Conservation (phyloP, 2,113 vertebrate species). For the Solea senegalensis region DNA sequence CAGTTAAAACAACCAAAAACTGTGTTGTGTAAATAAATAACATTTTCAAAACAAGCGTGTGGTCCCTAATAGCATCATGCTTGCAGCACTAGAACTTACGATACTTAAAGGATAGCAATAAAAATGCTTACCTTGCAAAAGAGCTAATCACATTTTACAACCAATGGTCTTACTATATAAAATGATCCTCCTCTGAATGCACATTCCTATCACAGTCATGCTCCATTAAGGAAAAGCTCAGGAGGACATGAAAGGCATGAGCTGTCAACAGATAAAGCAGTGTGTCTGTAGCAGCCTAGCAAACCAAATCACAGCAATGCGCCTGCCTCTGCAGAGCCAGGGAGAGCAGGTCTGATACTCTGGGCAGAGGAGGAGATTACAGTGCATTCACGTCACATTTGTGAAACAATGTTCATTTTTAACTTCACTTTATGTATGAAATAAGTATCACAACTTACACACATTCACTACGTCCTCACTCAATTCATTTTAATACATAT, state of each 20-base stretch:
- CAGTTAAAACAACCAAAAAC: conserved; percentile 8
- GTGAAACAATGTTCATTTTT: conserved; percentile 21
- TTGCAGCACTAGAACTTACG: conserved; percentile 1
- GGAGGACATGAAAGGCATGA: conserved; percentile 26
- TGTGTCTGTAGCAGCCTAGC: conserved; percentile 49
- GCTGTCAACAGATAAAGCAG: conserved; percentile 51
- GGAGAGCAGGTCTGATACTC: conserved; percentile 44
- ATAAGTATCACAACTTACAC: conserved; percentile 1
- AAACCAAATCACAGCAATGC: conserved; percentile 71
- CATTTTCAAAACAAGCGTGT: background rate
- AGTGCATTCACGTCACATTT: conserved; percentile 30
- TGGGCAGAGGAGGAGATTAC: conserved; percentile 50
- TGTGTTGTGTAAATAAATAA: background rate
- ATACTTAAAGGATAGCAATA: conserved; percentile 26
- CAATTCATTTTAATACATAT: background rate
- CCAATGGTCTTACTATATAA: conserved; percentile 36
- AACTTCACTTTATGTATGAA: background rate
- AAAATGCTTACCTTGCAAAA: conserved; percentile 65
- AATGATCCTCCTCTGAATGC: conserved; percentile 20
- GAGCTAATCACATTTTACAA: conserved; percentile 58
- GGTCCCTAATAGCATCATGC: conserved; percentile 6
- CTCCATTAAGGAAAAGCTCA: conserved; percentile 43
- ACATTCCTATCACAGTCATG: conserved; percentile 42
- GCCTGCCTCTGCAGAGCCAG: conserved; percentile 71
- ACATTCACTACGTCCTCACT: background rate